phyloP scores from a whole-genome alignment of 2,113 vertebrate species.

The Pachyramphus minor region DNA sequence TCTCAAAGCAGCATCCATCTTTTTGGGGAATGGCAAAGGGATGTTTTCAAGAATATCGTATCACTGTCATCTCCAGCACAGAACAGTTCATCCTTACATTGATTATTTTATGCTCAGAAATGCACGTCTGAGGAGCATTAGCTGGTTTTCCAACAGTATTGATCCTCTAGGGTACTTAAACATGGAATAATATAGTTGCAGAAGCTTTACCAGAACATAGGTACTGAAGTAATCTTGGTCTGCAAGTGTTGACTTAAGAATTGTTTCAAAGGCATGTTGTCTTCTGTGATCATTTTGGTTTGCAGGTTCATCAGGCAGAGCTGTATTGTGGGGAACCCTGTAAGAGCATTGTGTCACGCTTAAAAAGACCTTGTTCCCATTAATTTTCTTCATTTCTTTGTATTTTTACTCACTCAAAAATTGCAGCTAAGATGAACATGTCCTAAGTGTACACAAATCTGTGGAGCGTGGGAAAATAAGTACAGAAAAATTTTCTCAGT shows the following conservation, averaged over 20 bases:
- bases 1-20: background rate
- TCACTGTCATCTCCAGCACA: background rate
- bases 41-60: background rate
- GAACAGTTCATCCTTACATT: background rate
- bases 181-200: background rate
- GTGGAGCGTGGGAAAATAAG: background rate
- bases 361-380: background rate
- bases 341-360: background rate
- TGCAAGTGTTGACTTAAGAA: background rate
- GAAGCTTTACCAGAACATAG: background rate
- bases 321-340: background rate
- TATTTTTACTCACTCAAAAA: background rate
- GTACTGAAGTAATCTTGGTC: background rate
- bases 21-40: accelerated
- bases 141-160: background rate
- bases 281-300: background rate
- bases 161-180: background rate
- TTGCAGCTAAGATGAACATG: accelerated
- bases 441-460: background rate
- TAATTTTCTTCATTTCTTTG: background rate
- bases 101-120: background rate
- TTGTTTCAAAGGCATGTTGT: background rate
- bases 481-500: background rate
- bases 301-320: background rate
- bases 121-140: background rate